Evolutionary conservation across 2,113 vertebrate genomes (phyloP), one percentile per base, ranked within the genome.

Genomic region (Mixornis gularis): DNA sequence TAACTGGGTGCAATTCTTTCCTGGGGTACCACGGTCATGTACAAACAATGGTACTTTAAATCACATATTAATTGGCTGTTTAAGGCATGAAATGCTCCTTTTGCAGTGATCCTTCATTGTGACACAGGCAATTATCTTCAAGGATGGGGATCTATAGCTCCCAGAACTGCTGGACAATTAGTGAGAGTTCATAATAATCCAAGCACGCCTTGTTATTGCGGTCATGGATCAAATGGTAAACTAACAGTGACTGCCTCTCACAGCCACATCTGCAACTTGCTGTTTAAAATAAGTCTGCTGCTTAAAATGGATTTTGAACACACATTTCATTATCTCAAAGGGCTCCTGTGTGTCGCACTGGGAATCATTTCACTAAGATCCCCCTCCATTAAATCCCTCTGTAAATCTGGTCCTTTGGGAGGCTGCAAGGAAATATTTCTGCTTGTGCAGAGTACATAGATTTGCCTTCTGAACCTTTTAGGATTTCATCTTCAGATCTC

Each of bases 101-200:
- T 87, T 83, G n/a, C 36, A 46, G 59, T 38, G 12, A 77, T 90
- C 69, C 82, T 79, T 89, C 86, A 73, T 59, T 70, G 56, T 79
- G 80, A 71, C 70, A 41, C 1, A 11, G 29, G 55, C 80, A 93
- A 89, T 93, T 85, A 91, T 87, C 74, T 49, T 46, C 71, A 46
- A 17, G 29, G 86, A 52, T 60, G 16, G 69, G 80, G 84, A 92
- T 71, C 66, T 77, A 10, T 20, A 80, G 76, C 68, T 85, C 71
- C 58, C 68, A 76, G 69, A 78, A 87, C 62, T 69, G 85, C 83
- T 56, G 66, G 81, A 80, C 68, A 95, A 91, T 92, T 90, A 94
- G 69, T 56, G 52, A 90, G 78, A 85, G 82, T 52, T 92, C 86
- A 86, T 53, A 77, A 59, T 66, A 74, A 77, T 40, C 55, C 69